Conservation (phyloP, 2,888 invertebrate genomes). For the Aporophyla nigra region DNA sequence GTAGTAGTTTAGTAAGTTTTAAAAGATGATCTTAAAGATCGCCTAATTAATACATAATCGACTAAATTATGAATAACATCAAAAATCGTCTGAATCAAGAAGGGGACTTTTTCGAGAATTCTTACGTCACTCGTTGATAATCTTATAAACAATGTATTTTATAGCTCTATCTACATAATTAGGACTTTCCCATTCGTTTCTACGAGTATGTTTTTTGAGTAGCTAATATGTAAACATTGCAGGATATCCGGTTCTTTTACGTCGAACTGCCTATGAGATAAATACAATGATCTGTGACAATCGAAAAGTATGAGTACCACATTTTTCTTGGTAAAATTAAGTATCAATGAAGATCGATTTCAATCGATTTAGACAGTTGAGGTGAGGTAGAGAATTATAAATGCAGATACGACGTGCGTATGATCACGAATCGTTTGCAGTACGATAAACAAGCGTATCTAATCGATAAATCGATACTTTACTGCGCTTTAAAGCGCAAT, state of each 20-base stretch:
- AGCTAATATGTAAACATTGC: slow-evolving; percentile 13
- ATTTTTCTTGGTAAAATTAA: slow-evolving; percentile 33
- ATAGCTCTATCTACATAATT: background rate
- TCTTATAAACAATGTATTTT: slow-evolving; percentile 12
- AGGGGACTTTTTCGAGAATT: slow-evolving; percentile 15
- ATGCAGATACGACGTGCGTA: slow-evolving; percentile 14
- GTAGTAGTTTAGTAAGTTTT: background rate
- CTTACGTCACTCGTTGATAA: background rate
- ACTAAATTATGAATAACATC: background rate
- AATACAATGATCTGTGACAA: background rate
- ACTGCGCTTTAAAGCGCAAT: background rate
- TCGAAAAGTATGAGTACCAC: slow-evolving; percentile 12
- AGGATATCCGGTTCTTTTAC: slow-evolving; percentile 50
- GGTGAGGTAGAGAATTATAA: slow-evolving; percentile 12
- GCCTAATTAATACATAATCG: slow-evolving; percentile 12
- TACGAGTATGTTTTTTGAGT: slow-evolving; percentile 13
- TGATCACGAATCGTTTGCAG: slow-evolving; percentile 41
- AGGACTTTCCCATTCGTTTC: slow-evolving; percentile 33
- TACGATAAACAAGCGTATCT: background rate
- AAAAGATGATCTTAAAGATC: background rate
- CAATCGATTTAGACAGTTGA: background rate
- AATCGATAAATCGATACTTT: slow-evolving; percentile 17
- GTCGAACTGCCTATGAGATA: slow-evolving; percentile 5
- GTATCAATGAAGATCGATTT: background rate
- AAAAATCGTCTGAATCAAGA: slow-evolving; percentile 11